Conservation (phyloP, 1,140 invertebrate genomes). For the Oryctes rhinoceros region DNA sequence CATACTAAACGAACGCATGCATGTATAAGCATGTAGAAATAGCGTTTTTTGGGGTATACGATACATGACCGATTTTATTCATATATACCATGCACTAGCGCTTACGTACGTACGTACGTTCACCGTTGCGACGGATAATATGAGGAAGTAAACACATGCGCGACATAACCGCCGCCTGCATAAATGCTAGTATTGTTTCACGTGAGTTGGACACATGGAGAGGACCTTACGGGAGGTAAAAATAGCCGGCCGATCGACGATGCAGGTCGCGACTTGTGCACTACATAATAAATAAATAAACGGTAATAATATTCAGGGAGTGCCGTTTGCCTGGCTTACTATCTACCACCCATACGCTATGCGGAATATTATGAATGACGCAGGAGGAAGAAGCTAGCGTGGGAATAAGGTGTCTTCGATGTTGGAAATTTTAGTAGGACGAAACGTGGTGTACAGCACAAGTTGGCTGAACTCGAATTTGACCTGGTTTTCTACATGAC, state of each 20-base stretch:
- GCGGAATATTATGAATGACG: conserved; percentile 6
- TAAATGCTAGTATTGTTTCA: not conserved
- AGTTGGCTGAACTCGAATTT: too few relatives aligned
- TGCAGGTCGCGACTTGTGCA: conserved; percentile 12
- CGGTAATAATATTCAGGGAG: conserved; percentile 14
- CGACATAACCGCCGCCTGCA: not conserved
- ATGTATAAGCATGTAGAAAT: not conserved
- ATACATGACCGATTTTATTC: too few relatives aligned
- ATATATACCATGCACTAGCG: too few relatives aligned
- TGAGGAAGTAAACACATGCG: conserved; percentile 13
- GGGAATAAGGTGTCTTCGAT: not conserved
- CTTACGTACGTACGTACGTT: too few relatives aligned
- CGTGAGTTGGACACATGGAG: too few relatives aligned
- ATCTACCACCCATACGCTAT: not conserved
- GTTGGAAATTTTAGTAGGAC: too few relatives aligned
- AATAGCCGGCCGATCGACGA: not conserved
- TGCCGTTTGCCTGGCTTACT: not conserved
- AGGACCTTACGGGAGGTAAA: not conserved
- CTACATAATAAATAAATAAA: conserved; percentile 16
- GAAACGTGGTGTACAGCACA: too few relatives aligned
- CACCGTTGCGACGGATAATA: not conserved
- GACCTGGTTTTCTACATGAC: too few relatives aligned
- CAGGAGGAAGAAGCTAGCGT: not conserved
- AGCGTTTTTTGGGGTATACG: too few relatives aligned
- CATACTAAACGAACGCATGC: not conserved